Percentiles rank a stretch among this genome's conserved stretches.
Conservation (phyloP, 2,113 vertebrate species). For the Melanostigma gelatinosum region DNA sequence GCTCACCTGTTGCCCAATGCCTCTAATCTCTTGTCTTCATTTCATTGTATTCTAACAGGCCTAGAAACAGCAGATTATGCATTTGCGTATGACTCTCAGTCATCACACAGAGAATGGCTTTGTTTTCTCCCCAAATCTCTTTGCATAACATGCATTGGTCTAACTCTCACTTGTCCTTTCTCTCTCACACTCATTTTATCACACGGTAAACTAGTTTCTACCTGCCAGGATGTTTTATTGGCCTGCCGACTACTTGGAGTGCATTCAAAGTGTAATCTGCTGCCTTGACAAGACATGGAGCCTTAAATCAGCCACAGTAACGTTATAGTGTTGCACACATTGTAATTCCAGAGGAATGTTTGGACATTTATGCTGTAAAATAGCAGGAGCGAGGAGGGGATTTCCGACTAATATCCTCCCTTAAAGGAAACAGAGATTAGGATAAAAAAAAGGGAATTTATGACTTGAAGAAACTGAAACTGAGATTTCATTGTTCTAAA, state of each 20-base stretch:
- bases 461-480: constrained; percentile 13
- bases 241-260: constrained; percentile 33
- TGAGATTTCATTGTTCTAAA: background rate
- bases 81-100: constrained; percentile 44
- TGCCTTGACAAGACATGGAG: constrained; percentile 42
- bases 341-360: constrained; percentile 47
- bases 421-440: constrained; percentile 10
- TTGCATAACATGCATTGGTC: constrained; percentile 63
- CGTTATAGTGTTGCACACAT: constrained; percentile 5
- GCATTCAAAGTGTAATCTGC: constrained; percentile 40
- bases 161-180: constrained; percentile 1
- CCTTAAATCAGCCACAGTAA: constrained; percentile 23
- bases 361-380: constrained; percentile 25
- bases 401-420: constrained; percentile 40
- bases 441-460: constrained; percentile 20
- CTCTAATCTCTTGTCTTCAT: constrained; percentile 36
- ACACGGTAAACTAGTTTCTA: constrained; percentile 36
- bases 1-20: constrained; percentile 4
- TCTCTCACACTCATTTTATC: constrained; percentile 19
- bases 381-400: constrained; percentile 5
- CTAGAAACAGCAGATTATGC: constrained; percentile 38
- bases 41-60: constrained; percentile 41
- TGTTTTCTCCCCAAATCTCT: constrained; percentile 54
- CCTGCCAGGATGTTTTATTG: constrained; percentile 52
- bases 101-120: constrained; percentile 52